Evolutionary conservation across 2,888 invertebrate genomes (phyloP), one percentile per base, ranked within the genome.

Genomic region (Heteromurus nitidus): DNA sequence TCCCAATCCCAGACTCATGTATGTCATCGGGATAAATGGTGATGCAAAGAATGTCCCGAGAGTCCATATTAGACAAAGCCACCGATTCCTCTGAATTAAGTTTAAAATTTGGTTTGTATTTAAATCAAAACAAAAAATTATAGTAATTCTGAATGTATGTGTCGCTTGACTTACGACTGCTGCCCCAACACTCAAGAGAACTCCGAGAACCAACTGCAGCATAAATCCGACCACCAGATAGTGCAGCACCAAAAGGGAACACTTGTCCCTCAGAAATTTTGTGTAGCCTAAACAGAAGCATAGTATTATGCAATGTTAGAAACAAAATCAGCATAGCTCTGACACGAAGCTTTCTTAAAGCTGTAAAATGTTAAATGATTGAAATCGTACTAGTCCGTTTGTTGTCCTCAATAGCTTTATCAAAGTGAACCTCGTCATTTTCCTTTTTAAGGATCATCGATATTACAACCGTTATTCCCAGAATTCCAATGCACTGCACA

Each of bases 391-490:
- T 65, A 24, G 20, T 73, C 2, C 28, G 13, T 22, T 24, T 20
- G 24, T 36, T 36, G 31, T 26, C 55, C 42, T 5, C 0, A 0
- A 31, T 22, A 9, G 22, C 18, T n/a, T 2, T 16, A 5, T 55
- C 22, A 18, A 20, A n/a, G 16, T 67, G 24, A 20, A 55, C 13
- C 3, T 13, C 7, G 30, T 76, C 76, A 9, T 28, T 53, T 47
- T 76, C 76, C 64, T 77, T 44, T 31, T 70, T 77, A 22, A 77
- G n/a, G 3, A 77, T 50, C 69, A 77, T 62, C 16, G 62, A 50
- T 7, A 68, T 28, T 20, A 70, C 20, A 5, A 70, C 30, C 16
- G 60, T 22, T 2, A 70, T 22, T 9, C 77, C 77, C 18, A 77
- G 30, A 18, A 73, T 30, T 16, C 73, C 73, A 31, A 64, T 62